A percentile compares a stretch with the other conserved stretches of the same genome.
Conservation (phyloP, 2,797 vertebrate genomes). For the Odontamblyopus rebecca region DNA sequence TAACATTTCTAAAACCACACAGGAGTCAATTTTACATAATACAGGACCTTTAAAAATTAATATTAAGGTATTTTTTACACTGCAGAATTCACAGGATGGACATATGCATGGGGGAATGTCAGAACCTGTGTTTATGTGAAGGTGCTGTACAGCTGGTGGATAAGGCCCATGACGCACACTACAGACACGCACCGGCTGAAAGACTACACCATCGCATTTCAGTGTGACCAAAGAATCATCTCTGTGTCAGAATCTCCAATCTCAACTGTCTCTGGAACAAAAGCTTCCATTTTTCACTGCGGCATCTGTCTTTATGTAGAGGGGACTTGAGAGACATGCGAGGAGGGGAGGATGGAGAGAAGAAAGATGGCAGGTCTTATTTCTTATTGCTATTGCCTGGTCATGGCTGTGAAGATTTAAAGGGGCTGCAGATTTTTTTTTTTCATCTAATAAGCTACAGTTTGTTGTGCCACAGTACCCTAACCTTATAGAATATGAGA, state of each 20-base stretch:
- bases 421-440: too few species aligned
- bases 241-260: slow-evolving; percentile 26
- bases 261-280: slow-evolving; percentile 24
- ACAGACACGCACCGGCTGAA: slow-evolving; percentile 17
- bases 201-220: slow-evolving; percentile 32
- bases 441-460: too few species aligned
- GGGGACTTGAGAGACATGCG: slow-evolving; percentile 9
- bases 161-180: slow-evolving; percentile 21
- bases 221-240: slow-evolving; percentile 26
- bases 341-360: slow-evolving; percentile 21
- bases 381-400: slow-evolving; percentile 19
- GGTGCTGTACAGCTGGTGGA: slow-evolving; percentile 21
- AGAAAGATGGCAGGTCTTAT: slow-evolving; percentile 31
- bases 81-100: neutral
- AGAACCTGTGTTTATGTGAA: slow-evolving; percentile 7
- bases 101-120: slow-evolving; percentile 11
- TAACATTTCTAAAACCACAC: too few species aligned
- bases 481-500: too few species aligned
- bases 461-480: too few species aligned
- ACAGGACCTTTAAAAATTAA: too few species aligned
- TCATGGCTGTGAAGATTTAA: slow-evolving; percentile 22
- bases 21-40: too few species aligned
- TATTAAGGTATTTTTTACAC: too few species aligned
- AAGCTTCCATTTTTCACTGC: slow-evolving; percentile 40
- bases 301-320: slow-evolving; percentile 12